Percentiles rank a stretch among this genome's conserved stretches.
phyloP scores from a whole-genome alignment of 2,888 invertebrate genomes.

The Idaea aversata region DNA sequence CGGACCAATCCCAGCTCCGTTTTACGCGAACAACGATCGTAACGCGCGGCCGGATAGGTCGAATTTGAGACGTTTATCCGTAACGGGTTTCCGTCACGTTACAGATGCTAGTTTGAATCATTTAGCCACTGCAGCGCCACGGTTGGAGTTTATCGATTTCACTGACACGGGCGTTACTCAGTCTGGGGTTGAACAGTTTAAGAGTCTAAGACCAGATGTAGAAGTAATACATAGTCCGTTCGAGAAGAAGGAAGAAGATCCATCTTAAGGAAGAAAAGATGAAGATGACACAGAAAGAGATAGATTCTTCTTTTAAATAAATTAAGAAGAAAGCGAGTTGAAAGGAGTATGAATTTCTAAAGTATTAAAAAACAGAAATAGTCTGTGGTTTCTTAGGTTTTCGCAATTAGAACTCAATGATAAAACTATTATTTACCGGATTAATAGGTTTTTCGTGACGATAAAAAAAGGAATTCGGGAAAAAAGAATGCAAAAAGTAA shows the following conservation, averaged over 20 bases:
- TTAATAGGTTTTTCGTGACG: too few species aligned
- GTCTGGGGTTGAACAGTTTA: constrained; percentile 82
- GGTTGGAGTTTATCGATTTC: constrained; percentile 82
- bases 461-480: too few species aligned
- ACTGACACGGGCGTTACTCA: constrained; percentile 83
- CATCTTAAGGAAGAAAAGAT: neutral
- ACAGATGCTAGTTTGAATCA: constrained; percentile 83
- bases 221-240: constrained; percentile 53
- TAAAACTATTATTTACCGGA: too few species aligned
- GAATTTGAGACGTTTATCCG: constrained; percentile 70
- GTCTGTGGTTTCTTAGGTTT: too few species aligned
- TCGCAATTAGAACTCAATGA: too few species aligned
- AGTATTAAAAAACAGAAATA: too few species aligned
- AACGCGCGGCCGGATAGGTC: constrained; percentile 60
- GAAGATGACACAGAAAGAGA: neutral
- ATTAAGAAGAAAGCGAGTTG: neutral
- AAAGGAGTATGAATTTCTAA: neutral
- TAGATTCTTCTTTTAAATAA: neutral
- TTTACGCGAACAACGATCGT: constrained; percentile 11
- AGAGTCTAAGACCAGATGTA: constrained; percentile 80
- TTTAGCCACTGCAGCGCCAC: constrained; percentile 81
- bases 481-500: too few species aligned
- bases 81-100: constrained; percentile 81
- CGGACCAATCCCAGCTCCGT: constrained; percentile 22
- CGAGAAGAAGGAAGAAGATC: constrained; percentile 16